Conservation (phyloP, 2,113 vertebrate species). For the Craseonycteris thonglongyai region DNA sequence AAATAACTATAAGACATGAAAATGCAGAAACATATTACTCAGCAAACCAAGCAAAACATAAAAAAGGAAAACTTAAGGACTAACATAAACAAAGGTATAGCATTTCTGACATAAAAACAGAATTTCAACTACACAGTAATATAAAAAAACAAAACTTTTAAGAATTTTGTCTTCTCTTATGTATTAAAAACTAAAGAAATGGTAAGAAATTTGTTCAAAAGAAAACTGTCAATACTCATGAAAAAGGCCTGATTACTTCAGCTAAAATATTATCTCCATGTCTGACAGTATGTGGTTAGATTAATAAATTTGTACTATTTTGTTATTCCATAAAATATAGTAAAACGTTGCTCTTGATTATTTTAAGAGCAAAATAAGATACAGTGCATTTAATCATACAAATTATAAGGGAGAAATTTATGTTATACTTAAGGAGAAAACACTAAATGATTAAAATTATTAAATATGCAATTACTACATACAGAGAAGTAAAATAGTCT, state of each 20-base stretch:
- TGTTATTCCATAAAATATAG: neutral
- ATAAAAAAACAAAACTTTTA: neutral
- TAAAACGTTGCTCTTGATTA: neutral
- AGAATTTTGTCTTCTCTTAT: neutral
- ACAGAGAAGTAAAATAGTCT: neutral
- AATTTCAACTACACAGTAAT: neutral
- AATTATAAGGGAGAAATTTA: neutral
- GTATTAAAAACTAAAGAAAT: neutral
- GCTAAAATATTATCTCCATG: neutral
- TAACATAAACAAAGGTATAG: neutral
- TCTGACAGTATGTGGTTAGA: neutral
- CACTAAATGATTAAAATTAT: neutral
- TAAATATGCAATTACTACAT: neutral
- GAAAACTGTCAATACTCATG: neutral
- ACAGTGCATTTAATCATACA: neutral
- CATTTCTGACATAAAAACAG: conserved; percentile 2
- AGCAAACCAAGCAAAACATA: neutral
- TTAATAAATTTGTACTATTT: neutral
- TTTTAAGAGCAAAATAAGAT: neutral
- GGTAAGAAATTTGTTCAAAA: neutral
- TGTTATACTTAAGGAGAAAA: neutral
- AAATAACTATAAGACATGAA: neutral
- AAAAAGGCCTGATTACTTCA: neutral
- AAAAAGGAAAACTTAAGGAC: too few relatives aligned
- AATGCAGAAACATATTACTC: neutral